These are phyloP conservation scores for Peromyscus leucopus DNA, from an alignment of 2,113 vertebrate species.

Conservation along the genomic window DNA sequence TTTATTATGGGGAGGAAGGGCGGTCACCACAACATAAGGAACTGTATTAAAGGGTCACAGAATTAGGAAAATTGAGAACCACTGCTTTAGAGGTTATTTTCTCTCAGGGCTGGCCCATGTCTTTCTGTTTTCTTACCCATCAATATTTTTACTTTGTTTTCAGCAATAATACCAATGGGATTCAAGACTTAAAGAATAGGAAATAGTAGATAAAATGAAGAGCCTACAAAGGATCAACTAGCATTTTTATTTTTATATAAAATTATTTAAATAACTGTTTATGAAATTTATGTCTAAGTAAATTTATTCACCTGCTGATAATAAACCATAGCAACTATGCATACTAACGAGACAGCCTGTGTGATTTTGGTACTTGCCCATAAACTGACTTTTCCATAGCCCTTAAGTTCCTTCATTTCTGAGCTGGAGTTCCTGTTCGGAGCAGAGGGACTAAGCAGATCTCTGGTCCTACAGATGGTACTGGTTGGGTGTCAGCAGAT, in stretches of 20 bases:
- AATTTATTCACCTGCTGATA: background rate
- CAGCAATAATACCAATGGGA: background rate
- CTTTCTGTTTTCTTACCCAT: background rate
- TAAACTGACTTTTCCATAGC: background rate
- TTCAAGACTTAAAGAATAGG: background rate
- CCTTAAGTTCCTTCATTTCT: constrained; percentile 28
- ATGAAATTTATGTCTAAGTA: background rate
- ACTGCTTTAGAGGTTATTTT: background rate
- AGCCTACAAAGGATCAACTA: background rate
- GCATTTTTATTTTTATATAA: background rate
- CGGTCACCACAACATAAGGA: background rate
- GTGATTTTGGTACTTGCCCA: background rate
- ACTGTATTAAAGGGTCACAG: background rate
- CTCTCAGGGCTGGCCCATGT: background rate
- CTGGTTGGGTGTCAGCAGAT: constrained; percentile 60
- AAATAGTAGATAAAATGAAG: background rate
- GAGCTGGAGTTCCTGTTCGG: constrained; percentile 61
- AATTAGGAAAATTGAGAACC: background rate
- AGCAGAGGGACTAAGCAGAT: constrained; percentile 49
- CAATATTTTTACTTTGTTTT: background rate
- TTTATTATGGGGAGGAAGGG: background rate
- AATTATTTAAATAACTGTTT: background rate
- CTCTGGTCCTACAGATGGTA: constrained; percentile 75
- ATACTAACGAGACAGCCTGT: background rate
- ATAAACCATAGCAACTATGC: background rate